Evolutionary conservation across 2,888 invertebrate genomes (phyloP).

Genomic region (Pachymerium ferrugineum): DNA sequence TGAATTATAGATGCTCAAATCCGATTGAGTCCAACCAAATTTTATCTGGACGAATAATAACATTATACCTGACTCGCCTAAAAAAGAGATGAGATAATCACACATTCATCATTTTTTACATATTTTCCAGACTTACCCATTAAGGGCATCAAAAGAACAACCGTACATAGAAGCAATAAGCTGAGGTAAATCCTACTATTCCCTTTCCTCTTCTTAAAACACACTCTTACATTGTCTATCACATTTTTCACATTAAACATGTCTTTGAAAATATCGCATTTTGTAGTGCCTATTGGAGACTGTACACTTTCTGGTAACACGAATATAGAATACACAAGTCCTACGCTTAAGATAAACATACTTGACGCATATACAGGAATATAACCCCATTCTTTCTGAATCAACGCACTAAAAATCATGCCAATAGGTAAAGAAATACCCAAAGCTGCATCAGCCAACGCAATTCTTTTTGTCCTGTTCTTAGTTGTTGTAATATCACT

Average conservation of each 20-base stretch:
- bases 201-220: background rate
- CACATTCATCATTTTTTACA: background rate
- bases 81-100: background rate
- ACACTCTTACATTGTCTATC: background rate
- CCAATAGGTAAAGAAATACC: conserved; percentile 55
- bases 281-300: background rate
- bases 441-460: background rate
- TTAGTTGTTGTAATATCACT: background rate
- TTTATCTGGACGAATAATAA: background rate
- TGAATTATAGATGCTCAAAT: background rate
- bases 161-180: background rate
- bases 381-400: conserved; percentile 52
- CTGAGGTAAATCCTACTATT: background rate
- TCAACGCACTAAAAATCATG: conserved; percentile 70
- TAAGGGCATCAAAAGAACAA: background rate
- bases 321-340: conserved; percentile 45
- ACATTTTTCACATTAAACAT: conserved; percentile 13
- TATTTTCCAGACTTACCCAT: background rate
- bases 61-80: background rate
- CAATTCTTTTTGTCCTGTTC: background rate
- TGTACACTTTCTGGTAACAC: conserved; percentile 36
- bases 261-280: background rate
- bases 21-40: background rate
- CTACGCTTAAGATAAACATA: conserved; percentile 42
- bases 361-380: conserved; percentile 46